Evolutionary conservation across 2,797 vertebrate genomes (phyloP).

Genomic region (Pipistrellus pipistrellus): DNA sequence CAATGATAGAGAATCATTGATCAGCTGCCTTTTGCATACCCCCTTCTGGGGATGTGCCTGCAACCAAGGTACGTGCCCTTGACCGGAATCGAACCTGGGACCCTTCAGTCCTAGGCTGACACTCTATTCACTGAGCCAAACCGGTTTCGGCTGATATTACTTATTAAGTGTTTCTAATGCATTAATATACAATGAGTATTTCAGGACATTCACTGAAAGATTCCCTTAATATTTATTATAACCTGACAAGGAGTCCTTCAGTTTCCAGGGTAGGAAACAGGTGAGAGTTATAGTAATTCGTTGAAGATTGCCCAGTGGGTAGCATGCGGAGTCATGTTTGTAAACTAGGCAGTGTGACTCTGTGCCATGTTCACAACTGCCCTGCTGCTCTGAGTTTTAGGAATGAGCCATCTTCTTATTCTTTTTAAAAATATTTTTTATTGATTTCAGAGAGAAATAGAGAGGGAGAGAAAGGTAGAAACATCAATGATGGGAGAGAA

Average conservation of each 20-base stretch:
- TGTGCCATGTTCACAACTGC: rapidly evolving
- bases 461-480: too few species aligned
- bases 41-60: too few species aligned
- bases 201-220: neutral
- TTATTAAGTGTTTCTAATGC: neutral
- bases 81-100: too few species aligned
- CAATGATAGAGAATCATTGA: too few species aligned
- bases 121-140: too few species aligned
- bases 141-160: neutral
- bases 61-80: too few species aligned
- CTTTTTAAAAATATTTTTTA: too few species aligned
- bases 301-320: neutral
- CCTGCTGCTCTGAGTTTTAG: neutral
- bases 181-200: neutral
- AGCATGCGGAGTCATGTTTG: neutral
- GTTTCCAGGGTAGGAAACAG: neutral
- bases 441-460: too few species aligned
- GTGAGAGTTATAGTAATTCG: neutral
- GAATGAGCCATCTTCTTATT: neutral
- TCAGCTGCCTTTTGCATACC: too few species aligned
- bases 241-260: neutral
- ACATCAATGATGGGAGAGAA: too few species aligned
- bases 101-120: too few species aligned
- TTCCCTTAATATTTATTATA: neutral
- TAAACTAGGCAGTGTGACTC: rapidly evolving